Evolutionary conservation across 2,797 vertebrate genomes (phyloP).

Genomic region (Mareca penelope): DNA sequence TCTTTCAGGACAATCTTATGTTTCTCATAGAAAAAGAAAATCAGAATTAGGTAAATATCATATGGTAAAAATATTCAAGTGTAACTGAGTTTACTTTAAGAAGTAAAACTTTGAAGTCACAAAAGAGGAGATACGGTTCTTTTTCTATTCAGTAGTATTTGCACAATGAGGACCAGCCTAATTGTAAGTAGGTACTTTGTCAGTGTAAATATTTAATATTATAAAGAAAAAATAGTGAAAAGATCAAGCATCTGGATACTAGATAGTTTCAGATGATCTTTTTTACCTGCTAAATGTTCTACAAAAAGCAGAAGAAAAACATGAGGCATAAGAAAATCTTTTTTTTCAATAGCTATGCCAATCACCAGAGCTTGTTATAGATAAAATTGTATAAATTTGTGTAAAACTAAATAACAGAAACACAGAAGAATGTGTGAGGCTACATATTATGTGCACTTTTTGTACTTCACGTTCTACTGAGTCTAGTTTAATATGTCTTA

Average conservation of each 20-base stretch:
- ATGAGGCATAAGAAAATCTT: neutral
- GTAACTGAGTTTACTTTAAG: neutral
- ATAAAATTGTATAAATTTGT: neutral
- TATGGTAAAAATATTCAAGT: neutral
- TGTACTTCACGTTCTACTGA: neutral
- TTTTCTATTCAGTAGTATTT: neutral
- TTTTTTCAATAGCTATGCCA: neutral
- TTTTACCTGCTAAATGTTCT: neutral
- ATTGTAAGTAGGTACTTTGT: neutral
- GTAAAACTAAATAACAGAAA: neutral
- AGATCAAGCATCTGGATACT: neutral
- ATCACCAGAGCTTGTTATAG: neutral
- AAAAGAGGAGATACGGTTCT: neutral
- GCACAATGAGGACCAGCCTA: neutral
- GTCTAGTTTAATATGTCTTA: neutral
- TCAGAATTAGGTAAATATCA: neutral
- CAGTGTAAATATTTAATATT: neutral
- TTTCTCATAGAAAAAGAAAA: slow-evolving; percentile 7
- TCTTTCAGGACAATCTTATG: neutral
- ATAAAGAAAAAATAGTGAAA: neutral
- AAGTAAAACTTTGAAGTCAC: neutral
- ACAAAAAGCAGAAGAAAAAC: neutral
- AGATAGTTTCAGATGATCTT: neutral
- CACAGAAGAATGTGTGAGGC: neutral
- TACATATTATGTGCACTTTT: neutral